Evolutionary conservation across 2,797 vertebrate genomes (phyloP), one percentile per base, ranked within the genome.

Genomic region (Chaetodon trifasciatus): DNA sequence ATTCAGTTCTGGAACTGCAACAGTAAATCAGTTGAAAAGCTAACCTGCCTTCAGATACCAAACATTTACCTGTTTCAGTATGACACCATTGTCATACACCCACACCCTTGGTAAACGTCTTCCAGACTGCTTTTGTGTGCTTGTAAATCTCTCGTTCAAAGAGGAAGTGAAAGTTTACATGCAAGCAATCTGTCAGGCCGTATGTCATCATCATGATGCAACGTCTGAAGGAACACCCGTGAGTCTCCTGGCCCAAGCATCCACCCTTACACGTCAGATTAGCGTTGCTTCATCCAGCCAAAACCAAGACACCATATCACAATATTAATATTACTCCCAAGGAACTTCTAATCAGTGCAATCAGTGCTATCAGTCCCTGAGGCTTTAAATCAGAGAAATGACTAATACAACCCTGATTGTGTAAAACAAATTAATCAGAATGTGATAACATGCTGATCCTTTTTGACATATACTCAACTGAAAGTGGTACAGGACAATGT

Each of bases 111-210:
- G 28, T 32, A 63, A 70, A 64, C 21, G 10, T 46, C 61, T 55
- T 23, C 21, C 23, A 19, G 3, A 9, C 32, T 21, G 3, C 6
- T 57, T 17, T 28, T 40, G 21, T 39, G 17, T 35, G 40, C 52
- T 32, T 32, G 21, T 72, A 64, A 50, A 70, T 49, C 9, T 52
- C 28, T 35, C 28, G 9, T 60, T 70, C 9, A 24, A 47, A 50
- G 46, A 19, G 70, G 70, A 89, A 83, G 23, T 78, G 67, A 82
- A 85, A 79, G 79, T 67, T 70, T 49, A 74, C 4, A 39, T 17
- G 47, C 1, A 58, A 13, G 17, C 7, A 11, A 6, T 8, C 2
- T 3, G 9, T 32, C 1, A 44, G 49, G 32, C 24, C 21, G 19
- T 15, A 39, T 78, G 44, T 74, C 74, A 61, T 74, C 42, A 57